These are phyloP conservation scores for Galagoides demidoff DNA, from an alignment of 2,797 vertebrate genomes.

Conservation along the genomic window DNA sequence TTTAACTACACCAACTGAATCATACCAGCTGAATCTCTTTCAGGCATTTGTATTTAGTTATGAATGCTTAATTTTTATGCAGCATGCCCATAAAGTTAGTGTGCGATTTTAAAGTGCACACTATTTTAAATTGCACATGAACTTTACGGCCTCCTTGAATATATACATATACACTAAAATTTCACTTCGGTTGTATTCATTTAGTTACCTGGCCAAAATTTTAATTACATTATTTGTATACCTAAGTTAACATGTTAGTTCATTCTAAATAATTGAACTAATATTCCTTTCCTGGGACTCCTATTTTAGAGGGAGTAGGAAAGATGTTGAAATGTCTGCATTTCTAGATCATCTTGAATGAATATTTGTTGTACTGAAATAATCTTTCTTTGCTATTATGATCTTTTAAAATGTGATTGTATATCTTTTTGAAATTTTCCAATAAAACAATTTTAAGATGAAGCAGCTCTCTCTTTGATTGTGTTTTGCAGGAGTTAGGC, in stretches of 20 bases:
- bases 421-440: constrained; percentile 9
- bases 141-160: no score
- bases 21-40: constrained; percentile 4
- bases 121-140: no score
- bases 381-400: not conserved
- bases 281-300: not conserved
- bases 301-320: not conserved
- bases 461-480: constrained; percentile 17
- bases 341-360: not conserved
- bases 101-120: no score
- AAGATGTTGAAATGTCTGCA: not conserved
- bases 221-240: not conserved
- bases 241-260: not conserved
- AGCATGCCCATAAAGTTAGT: no score
- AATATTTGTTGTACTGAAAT: not conserved
- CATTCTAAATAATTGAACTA: not conserved
- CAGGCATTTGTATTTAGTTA: constrained; percentile 31
- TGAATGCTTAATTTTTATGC: not conserved
- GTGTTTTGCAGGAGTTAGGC: constrained; percentile 13
- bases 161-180: not conserved
- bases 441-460: constrained; percentile 7
- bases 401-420: not conserved
- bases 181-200: constrained; percentile 6
- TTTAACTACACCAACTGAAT: constrained; percentile 18
- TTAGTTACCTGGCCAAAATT: not conserved